These are phyloP conservation scores for Phasia obesa DNA, from an alignment of 2,888 invertebrate species.

Conservation along the genomic window DNA sequence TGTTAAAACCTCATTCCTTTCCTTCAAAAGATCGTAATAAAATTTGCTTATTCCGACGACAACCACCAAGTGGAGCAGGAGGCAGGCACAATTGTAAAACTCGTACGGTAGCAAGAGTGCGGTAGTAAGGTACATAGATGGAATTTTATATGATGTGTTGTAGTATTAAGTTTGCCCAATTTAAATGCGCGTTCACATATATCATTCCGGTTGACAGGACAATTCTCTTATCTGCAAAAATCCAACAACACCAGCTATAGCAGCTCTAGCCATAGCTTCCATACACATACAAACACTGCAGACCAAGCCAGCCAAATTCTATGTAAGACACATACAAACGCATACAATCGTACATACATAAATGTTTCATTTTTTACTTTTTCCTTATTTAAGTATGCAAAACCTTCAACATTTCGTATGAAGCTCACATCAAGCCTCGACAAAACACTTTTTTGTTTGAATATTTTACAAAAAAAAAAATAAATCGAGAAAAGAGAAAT, in stretches of 20 bases:
- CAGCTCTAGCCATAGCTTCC: constrained; percentile 41
- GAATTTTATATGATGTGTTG: constrained; percentile 68
- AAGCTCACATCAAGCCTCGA: constrained; percentile 52
- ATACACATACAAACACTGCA: constrained; percentile 29
- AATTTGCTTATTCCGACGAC: constrained; percentile 57
- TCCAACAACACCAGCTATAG: constrained; percentile 77
- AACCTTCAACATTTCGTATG: constrained; percentile 39
- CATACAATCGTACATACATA: no score
- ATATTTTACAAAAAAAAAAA: constrained; percentile 44
- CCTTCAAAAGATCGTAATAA: constrained; percentile 56
- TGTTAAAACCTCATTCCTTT: constrained; percentile 64
- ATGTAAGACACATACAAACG: not conserved
- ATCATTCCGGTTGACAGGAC: constrained; percentile 88
- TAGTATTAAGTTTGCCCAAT: constrained; percentile 79
- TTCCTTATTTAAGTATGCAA: constrained; percentile 47
- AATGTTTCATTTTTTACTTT: constrained; percentile 28
- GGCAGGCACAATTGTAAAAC: not conserved
- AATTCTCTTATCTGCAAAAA: constrained; percentile 86
- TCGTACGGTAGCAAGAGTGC: constrained; percentile 9
- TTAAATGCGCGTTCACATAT: constrained; percentile 84
- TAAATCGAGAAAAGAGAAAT: constrained; percentile 25
- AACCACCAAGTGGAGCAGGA: constrained; percentile 8
- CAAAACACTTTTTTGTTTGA: constrained; percentile 54
- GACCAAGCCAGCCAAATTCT: constrained; percentile 43
- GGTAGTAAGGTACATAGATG: constrained; percentile 46